Evolutionary conservation across 1,140 invertebrate genomes (phyloP), one percentile per base, ranked within the genome.

Genomic region (Papilio xuthus): DNA sequence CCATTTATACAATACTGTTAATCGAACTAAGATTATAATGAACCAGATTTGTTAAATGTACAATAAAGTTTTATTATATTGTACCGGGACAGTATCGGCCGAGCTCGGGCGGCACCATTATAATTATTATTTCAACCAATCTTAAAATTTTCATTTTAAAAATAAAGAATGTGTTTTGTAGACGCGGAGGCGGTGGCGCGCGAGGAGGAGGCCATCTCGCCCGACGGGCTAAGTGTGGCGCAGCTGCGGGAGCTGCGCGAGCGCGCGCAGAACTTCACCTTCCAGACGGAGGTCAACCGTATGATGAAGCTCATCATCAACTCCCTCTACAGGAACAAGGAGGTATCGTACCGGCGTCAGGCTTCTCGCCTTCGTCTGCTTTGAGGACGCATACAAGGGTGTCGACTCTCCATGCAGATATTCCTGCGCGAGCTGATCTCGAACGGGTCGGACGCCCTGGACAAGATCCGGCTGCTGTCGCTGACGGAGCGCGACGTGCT

Each of bases 251-350:
- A 99, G 94, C 89, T 99, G 10, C 94, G 97, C 70, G 98, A 99
- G 26, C 97, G 97, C 90, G 96, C 98, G 0, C 98, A 99, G 88
- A 99, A 99, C 92, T 98, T 97, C 92, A 96, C 96, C 28, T 99
- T 99, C 95, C 98, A 99, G 93, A 98, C 98, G 1, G 98, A 99
- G 94, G 98, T 99, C 12, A 99, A 99, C 94, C 97, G 99, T 42
- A 99, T 99, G 98, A 99, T 99, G 99, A 99, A 99, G 94, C 95
- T 99, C 23, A 99, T 99, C 90, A 99, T 99, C 88, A 99, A 99
- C 94, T 99, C 99, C 0, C 94, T 99, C 0, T 99, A 99, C 92
- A 96, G 98, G 82, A 99, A 99, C 92, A 99, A 99, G 94, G 99
- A 99, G 95, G 97, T 97, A 26, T 20, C 81, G 18, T n/a, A n/a